Evolutionary conservation across 2,113 vertebrate genomes (phyloP).

Genomic region (Dicaeum eximium): DNA sequence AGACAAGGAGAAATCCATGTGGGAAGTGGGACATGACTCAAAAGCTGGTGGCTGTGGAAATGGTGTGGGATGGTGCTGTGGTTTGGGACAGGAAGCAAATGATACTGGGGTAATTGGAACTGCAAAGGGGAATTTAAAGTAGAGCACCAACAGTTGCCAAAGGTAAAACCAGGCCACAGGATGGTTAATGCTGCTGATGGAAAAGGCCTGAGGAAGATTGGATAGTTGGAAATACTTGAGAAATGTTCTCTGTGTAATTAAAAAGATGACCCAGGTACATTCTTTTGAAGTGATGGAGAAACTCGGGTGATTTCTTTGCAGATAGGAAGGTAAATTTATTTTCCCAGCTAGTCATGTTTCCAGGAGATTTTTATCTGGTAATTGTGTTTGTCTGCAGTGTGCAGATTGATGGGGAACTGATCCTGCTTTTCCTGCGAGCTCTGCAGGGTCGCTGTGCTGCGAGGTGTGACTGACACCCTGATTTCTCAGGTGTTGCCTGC

Average conservation of each 20-base stretch:
- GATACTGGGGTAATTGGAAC: background rate
- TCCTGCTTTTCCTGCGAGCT: background rate
- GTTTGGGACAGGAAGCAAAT: background rate
- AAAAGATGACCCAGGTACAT: background rate
- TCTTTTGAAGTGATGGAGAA: background rate
- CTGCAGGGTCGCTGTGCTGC: background rate
- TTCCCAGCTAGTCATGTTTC: background rate
- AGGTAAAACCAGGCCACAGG: background rate
- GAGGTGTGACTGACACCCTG: background rate
- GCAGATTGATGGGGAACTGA: background rate
- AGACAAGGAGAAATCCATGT: background rate
- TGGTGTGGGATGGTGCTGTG: rapidly evolving
- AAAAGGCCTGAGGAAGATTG: background rate
- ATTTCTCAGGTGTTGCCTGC: background rate
- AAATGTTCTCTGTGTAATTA: background rate
- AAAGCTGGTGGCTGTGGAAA: background rate
- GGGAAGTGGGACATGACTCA: background rate
- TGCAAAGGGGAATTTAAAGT: background rate
- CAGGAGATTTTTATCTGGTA: conserved; percentile 38
- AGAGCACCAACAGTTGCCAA: background rate
- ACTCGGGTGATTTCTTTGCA: background rate
- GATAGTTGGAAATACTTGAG: background rate
- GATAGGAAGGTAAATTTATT: conserved; percentile 12
- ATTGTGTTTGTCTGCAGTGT: conserved; percentile 33
- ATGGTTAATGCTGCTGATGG: background rate